Base-by-base conservation (phyloP, 2,797 vertebrate genomes). In the Pseudochaenichthys georgianus region DNA sequence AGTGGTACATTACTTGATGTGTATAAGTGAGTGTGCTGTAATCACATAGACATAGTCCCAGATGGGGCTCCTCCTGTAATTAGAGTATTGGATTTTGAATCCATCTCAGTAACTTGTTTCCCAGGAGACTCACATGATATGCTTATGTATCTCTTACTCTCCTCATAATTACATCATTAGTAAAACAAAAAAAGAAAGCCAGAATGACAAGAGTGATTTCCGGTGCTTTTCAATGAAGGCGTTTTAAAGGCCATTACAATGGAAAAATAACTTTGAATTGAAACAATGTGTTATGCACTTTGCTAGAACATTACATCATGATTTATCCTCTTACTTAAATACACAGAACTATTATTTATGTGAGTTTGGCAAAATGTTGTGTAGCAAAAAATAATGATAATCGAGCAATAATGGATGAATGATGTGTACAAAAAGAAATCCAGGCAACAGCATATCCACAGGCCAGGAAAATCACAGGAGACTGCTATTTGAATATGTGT, bases 61-160 rank as follows among this genome's bases (percentile, higher is more conserved):
- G 43, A 57, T 68, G 58, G 23, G 43, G 34, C 13, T 38, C 66
- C 69, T 54, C 46, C 61, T 50, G 66, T 58, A 81, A 85, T 75
- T 74, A 73, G 75, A 65, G 28, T 41, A 59, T 19, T 75, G 23
- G 5, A 74, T 46, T 58, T 28, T 66, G 41, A 82, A 66, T 52
- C 34, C 10, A 80, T 79, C 64, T 67, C 16, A 71, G 47, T 16
- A 52, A 23, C 13, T 19, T 31, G 51, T 70, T 77, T 78, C 75
- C 62, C 38, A 48, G 47, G 63, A 72, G 73, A 65, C 47, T 63
- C 34, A 60, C 38, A 9, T 55, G 41, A 66, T 71, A 34, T 55
- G 28, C 11, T 41, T 38, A 5, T 65, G 13, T 17, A 28, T 54
- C 5, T 17, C n/a, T 46, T 17, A 11, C 6, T 21, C 46, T 64